Base-by-base conservation (phyloP, 1,140 invertebrate genomes). In the Intoshia linei region DNA sequence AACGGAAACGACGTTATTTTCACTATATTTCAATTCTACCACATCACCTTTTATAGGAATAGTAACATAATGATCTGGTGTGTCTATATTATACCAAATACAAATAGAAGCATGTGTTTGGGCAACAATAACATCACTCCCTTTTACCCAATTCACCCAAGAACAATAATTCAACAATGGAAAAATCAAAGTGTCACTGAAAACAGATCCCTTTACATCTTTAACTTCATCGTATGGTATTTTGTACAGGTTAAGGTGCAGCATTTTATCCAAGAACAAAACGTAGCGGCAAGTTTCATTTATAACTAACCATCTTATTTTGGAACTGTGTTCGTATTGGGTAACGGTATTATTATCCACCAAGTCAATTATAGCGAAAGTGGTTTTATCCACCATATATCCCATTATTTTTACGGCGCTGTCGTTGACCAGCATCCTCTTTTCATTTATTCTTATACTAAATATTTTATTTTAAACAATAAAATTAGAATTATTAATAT, bases 81-180 rank as follows among this genome's bases (percentile, higher is more conserved):
- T 65, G 47, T 81, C 75, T 24, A 83, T 75, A 51, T 83, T 83
- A 58, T 87, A 95, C 87, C 87, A 95, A 24, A 93, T 69, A 38
- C 76, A 75, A 22, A 92, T 54, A 48, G 72, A 75, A 36, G 68
- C 70, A 36, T 62, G 48, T 34, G 74, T 74, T 54, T 98, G 87
- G 3, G 81, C 84, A 0, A 95, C 78, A 1, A 84, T 74, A 0
- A 93, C 84, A 55, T 98, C 87, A 60, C 79, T 92, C 33, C 73
- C 71, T 32, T 79, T 73, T 11, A 92, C 74, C 81, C 55, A 59
- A 49, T 56, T 43, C 15, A 43, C 40, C 30, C 18, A 33, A 15
- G 11, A 38, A 13, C 6, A 13, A 35, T 37, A 38, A 7, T 37
- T 30, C 7, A 7, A 23, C 7, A 23, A 6, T 36, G 34, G 24